Base-by-base conservation (phyloP, 2,888 invertebrate species). In the Melanostoma scalare region DNA sequence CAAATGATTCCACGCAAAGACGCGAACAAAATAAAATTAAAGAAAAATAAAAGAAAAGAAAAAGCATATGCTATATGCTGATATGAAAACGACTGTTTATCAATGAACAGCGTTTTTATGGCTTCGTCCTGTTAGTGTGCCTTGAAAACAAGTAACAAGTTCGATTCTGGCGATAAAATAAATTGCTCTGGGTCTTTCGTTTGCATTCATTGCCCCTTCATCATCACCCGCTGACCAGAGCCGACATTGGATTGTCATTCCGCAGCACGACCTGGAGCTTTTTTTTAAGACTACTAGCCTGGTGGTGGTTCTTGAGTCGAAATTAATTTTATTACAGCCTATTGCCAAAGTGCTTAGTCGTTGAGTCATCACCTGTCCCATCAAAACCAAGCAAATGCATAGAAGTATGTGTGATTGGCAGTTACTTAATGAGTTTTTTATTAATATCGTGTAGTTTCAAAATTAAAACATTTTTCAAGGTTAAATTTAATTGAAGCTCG, bases 101-200 rank as follows among this genome's bases (percentile, higher is more conserved):
- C 84, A 85, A 75, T 79, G 75, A 85, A 85, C 84, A 79, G 79
- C 80, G 79, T 79, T 85, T 85, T 85, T 85, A 85, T 85, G 84
- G 75, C 79, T 79, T 85, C 75, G 84, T 85, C 84, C 79, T 85
- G 84, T 85, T 75, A 69, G 79, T 75, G 84, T 67, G 74, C 71
- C 74, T 79, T 65, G 84, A 36, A 78, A 72, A 79, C 74, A 84
- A 71, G 75, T 79, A 85, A 85, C 84, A 85, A 85, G 75, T 85
- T 85, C 80, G 84, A 85, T 79, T 71, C 79, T 44, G 84, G 74
- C 71, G 84, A 85, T 85, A 80, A 80, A 85, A 85, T 85, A 85
- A 85, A 85, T 85, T 85, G 84, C 79, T 65, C 48, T 69, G 53
- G 48, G 73, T 65, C 82, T 63, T 69, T 73, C 38, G 68, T 42